phyloP scores from a whole-genome alignment of 2,113 vertebrate genomes.

The Brachirus orientalis region DNA sequence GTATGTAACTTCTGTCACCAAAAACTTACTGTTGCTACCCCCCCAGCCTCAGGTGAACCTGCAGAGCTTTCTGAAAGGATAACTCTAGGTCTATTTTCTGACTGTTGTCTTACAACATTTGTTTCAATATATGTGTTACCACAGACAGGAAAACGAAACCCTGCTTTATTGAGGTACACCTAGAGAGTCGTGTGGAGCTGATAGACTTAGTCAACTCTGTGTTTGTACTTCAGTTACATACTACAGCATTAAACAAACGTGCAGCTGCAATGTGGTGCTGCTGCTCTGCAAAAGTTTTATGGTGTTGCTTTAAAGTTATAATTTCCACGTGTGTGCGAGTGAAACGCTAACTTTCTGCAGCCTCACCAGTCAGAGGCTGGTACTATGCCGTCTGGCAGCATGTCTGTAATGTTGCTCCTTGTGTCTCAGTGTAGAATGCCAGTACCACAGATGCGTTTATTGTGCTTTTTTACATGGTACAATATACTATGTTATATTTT shows the following conservation, averaged over 20 bases:
- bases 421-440: slow-evolving; percentile 7
- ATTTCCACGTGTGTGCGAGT: slow-evolving; percentile 1
- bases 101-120: too few species aligned
- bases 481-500: background rate
- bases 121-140: too few species aligned
- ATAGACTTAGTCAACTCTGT: background rate
- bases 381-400: slow-evolving; percentile 11
- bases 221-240: slow-evolving; percentile 14
- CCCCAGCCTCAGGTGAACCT: too few species aligned
- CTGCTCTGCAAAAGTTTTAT: too few species aligned
- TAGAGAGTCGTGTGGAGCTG: too few species aligned
- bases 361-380: background rate
- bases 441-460: background rate
- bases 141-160: too few species aligned
- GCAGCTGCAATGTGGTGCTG: background rate
- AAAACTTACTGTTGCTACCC: too few species aligned
- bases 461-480: slow-evolving; percentile 10
- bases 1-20: too few species aligned
- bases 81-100: too few species aligned
- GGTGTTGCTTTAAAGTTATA: slow-evolving; percentile 25
- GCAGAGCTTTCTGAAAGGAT: too few species aligned
- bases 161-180: too few species aligned
- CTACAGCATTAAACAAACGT: background rate
- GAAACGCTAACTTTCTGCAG: background rate
- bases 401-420: slow-evolving; percentile 6